phyloP scores from a whole-genome alignment of 2,888 invertebrate genomes.

The Ernsta delagoae region DNA sequence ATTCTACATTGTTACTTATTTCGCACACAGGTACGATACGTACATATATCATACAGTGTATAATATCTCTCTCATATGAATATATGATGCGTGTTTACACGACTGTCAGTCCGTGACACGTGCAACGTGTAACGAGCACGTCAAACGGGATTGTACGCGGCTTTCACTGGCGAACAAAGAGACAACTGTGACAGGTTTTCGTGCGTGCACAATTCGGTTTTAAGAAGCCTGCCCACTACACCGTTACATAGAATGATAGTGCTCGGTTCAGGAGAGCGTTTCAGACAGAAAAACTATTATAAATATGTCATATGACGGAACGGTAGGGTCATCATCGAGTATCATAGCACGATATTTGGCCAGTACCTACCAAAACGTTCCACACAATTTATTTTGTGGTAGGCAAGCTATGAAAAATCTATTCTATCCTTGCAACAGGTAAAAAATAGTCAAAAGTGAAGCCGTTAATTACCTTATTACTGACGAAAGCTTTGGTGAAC shows the following conservation, averaged over 20 bases:
- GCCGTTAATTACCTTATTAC: neutral
- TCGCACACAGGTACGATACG: neutral
- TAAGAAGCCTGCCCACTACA: neutral
- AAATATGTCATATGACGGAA: too few relatives aligned
- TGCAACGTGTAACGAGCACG: conserved; percentile 22
- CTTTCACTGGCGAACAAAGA: conserved; percentile 21
- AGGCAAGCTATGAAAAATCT: neutral
- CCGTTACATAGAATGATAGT: neutral
- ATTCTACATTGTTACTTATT: neutral
- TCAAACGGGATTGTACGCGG: conserved; percentile 16
- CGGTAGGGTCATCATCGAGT: too few relatives aligned
- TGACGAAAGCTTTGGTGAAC: too few relatives aligned
- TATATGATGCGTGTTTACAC: conserved; percentile 2
- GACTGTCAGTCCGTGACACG: conserved; percentile 16
- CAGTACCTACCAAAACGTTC: too few relatives aligned
- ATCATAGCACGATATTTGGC: too few relatives aligned
- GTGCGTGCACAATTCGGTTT: conserved; percentile 11
- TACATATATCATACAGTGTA: too few relatives aligned
- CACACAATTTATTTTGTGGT: too few relatives aligned
- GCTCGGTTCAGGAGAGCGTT: too few relatives aligned
- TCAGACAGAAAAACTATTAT: too few relatives aligned
- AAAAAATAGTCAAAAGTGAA: neutral
- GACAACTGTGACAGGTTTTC: conserved; percentile 12
- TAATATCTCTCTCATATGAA: neutral
- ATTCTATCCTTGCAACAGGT: neutral